These are phyloP conservation scores for Drosophila setifemur DNA, from an alignment of 1,140 invertebrate species.

Conservation along the genomic window DNA sequence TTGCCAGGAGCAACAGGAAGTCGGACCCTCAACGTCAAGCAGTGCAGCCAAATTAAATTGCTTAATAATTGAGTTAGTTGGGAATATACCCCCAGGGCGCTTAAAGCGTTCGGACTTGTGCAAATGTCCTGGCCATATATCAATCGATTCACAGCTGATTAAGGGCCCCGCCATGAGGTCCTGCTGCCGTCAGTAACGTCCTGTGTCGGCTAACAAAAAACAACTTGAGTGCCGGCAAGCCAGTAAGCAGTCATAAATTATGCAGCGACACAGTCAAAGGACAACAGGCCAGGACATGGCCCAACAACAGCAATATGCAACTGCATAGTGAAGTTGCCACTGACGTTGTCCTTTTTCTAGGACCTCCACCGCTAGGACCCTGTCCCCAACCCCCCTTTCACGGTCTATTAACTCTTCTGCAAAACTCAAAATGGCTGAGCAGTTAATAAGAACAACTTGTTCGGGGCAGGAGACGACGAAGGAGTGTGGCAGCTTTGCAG, in stretches of 20 bases:
- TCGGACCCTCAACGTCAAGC: constrained; percentile 22
- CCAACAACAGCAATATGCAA: constrained; percentile 48
- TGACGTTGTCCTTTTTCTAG: background rate
- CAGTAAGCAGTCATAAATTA: constrained; percentile 79
- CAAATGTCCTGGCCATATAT: constrained; percentile 35
- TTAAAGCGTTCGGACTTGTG: constrained; percentile 52
- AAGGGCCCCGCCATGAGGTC: constrained; percentile 24
- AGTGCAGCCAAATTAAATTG: constrained; percentile 60
- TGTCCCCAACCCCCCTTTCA: background rate
- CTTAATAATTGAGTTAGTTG: constrained; percentile 70
- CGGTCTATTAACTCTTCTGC: constrained; percentile 44
- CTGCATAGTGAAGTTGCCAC: constrained; percentile 48
- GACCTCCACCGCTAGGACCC: constrained; percentile 12
- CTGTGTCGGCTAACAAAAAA: constrained; percentile 40
- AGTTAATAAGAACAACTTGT: constrained; percentile 72
- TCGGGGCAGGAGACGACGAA: background rate
- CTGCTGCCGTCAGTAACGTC: constrained; percentile 5
- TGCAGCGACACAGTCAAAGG: constrained; percentile 77
- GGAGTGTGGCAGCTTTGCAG: constrained; percentile 28
- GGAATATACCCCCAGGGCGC: constrained; percentile 27
- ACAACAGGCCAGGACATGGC: constrained; percentile 49
- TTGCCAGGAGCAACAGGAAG: constrained; percentile 51
- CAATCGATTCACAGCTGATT: constrained; percentile 60
- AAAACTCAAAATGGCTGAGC: constrained; percentile 57
- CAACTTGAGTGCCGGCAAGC: constrained; percentile 39